Evolutionary conservation across 2,113 vertebrate species (phyloP).

Genomic region (Rhadina sibilatrix): DNA sequence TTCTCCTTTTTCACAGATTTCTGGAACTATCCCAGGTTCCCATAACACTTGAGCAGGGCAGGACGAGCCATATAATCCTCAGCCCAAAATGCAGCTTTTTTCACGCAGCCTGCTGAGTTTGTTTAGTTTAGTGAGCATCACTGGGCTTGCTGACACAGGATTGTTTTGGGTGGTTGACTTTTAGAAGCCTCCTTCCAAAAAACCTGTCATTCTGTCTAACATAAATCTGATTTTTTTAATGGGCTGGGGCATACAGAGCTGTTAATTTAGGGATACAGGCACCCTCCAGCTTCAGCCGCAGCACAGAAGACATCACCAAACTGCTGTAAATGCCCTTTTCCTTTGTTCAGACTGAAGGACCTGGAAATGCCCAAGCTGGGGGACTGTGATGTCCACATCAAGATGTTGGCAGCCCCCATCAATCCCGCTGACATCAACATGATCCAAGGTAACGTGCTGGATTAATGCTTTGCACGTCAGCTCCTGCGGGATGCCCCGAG

Average conservation of each 20-base stretch:
- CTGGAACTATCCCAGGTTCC: neutral
- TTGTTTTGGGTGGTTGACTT: neutral
- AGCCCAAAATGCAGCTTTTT: neutral
- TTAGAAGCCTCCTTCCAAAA: neutral
- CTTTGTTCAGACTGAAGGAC: conserved; percentile 78
- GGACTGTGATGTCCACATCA: conserved; percentile 78
- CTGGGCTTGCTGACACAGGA: neutral
- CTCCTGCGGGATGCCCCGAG: neutral
- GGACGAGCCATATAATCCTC: neutral
- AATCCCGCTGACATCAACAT: conserved; percentile 97
- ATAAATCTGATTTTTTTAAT: neutral
- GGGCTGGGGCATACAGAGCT: fast-evolving
- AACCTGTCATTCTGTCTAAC: neutral
- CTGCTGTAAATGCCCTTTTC: neutral
- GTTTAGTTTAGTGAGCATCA: neutral
- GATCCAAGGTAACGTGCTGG: conserved; percentile 85
- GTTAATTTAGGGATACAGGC: no score
- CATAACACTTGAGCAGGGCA: fast-evolving
- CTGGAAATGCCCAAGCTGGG: conserved; percentile 71
- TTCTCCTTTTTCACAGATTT: neutral
- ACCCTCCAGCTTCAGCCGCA: neutral
- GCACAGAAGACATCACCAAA: neutral
- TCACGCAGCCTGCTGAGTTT: neutral
- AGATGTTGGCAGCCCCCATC: conserved; percentile 91
- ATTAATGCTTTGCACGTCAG: fast-evolving